These are phyloP conservation scores for Muricea muricata DNA, from an alignment of 92 coral and sea anemone genomes.

Conservation along the genomic window DNA sequence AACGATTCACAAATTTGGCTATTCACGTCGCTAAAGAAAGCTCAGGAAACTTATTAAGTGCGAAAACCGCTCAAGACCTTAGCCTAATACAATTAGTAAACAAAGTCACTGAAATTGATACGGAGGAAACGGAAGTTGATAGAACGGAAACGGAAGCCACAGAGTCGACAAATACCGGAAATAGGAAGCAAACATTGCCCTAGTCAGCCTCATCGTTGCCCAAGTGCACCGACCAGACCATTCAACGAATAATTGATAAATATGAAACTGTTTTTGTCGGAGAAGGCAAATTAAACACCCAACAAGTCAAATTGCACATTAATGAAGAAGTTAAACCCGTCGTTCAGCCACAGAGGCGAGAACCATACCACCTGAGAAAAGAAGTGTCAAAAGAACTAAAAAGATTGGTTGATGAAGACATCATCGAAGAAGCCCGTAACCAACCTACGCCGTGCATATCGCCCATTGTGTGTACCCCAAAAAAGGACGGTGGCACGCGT, in stretches of 20 bases:
- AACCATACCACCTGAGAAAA: not conserved
- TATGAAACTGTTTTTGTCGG: not conserved
- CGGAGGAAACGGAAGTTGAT: not conserved
- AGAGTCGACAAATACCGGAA: no score
- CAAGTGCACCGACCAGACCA: not conserved
- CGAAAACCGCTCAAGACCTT: slow-evolving; percentile 45
- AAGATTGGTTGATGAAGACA: no score
- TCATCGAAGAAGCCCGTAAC: no score
- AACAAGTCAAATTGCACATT: not conserved
- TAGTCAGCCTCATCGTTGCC: not conserved
- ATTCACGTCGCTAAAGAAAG: slow-evolving; percentile 33
- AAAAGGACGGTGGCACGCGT: no score
- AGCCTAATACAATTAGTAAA: slow-evolving; percentile 32
- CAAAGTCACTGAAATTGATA: not conserved
- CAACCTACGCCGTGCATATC: no score
- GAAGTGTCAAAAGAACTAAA: no score
- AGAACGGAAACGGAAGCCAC: not conserved
- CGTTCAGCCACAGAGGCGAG: no score
- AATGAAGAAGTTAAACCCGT: no score
- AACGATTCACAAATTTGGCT: slow-evolving; percentile 24
- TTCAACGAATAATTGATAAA: not conserved
- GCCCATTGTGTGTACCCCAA: no score
- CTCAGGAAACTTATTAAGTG: slow-evolving; percentile 42
- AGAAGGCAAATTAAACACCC: not conserved
- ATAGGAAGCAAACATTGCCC: no score